These are phyloP conservation scores for Cheilinus undulatus DNA, from an alignment of 2,113 vertebrate species.

Conservation along the genomic window DNA sequence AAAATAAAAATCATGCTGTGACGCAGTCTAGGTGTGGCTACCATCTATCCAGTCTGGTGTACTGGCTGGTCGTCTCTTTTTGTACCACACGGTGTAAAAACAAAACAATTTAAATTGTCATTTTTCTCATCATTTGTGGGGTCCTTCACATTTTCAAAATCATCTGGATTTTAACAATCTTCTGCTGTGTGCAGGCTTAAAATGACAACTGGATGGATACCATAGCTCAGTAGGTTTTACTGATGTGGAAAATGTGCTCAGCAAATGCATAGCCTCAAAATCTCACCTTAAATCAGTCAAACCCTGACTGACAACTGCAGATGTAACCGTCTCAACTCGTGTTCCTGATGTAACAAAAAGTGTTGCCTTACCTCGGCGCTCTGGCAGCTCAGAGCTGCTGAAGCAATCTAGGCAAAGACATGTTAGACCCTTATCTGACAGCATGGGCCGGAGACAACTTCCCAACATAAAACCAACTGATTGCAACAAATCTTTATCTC, in stretches of 20 bases:
- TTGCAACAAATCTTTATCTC: slow-evolving; percentile 67
- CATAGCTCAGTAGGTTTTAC: slow-evolving; percentile 17
- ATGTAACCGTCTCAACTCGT: slow-evolving; percentile 33
- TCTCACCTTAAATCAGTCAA: slow-evolving; percentile 41
- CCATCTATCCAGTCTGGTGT: too few relatives aligned
- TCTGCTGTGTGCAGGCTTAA: too few relatives aligned
- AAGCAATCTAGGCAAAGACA: slow-evolving; percentile 42
- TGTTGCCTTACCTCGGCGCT: slow-evolving; percentile 14
- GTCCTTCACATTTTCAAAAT: too few relatives aligned
- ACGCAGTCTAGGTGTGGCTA: too few relatives aligned
- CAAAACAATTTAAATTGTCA: too few relatives aligned
- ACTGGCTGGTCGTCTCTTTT: too few relatives aligned
- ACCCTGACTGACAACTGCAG: slow-evolving; percentile 43
- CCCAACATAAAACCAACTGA: slow-evolving; percentile 52
- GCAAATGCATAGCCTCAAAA: slow-evolving; percentile 19
- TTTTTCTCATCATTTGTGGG: too few relatives aligned
- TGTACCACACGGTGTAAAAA: too few relatives aligned
- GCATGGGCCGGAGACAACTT: slow-evolving; percentile 48
- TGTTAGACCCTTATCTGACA: slow-evolving; percentile 65
- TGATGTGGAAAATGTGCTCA: slow-evolving; percentile 31
- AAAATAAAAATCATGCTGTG: too few relatives aligned
- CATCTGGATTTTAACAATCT: too few relatives aligned
- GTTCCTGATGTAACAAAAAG: slow-evolving; percentile 44
- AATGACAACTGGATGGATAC: slow-evolving; percentile 8
- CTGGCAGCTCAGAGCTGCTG: slow-evolving; percentile 31